phyloP scores from a whole-genome alignment of 2,888 invertebrate species.

The Hirtodrosophila cameraria region DNA sequence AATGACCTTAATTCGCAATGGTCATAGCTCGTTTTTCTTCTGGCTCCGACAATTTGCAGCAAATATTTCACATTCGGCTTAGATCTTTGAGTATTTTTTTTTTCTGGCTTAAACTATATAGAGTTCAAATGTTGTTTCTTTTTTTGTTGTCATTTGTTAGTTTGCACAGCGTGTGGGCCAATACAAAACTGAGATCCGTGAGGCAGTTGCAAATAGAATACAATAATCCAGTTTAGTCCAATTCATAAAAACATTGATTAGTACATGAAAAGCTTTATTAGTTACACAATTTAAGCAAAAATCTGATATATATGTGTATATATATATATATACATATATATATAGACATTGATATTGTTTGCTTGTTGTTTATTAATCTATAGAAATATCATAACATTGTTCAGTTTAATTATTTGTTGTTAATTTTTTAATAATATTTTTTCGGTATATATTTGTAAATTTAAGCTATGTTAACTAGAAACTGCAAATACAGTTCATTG shows the following conservation, averaged over 20 bases:
- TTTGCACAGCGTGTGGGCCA: constrained; percentile 40
- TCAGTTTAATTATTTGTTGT: too few species aligned
- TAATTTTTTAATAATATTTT: constrained; percentile 48
- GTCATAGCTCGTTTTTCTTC: constrained; percentile 69
- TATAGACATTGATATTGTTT: too few species aligned
- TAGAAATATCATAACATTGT: too few species aligned
- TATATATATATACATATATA: too few species aligned
- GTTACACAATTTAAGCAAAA: constrained; percentile 26
- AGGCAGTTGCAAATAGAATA: neutral
- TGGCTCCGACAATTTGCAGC: constrained; percentile 69
- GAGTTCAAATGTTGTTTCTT: constrained; percentile 38
- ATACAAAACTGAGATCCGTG: constrained; percentile 3
- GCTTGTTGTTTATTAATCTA: too few species aligned
- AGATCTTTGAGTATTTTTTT: constrained; percentile 20
- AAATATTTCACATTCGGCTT: constrained; percentile 60
- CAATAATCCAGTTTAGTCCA: neutral
- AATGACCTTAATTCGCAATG: constrained; percentile 76
- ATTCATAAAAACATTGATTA: constrained; percentile 22
- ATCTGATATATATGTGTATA: too few species aligned
- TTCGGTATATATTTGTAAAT: constrained; percentile 58
- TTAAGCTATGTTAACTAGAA: constrained; percentile 78
- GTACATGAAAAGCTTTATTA: constrained; percentile 71
- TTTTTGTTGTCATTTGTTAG: constrained; percentile 51
- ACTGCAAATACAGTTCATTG: constrained; percentile 46
- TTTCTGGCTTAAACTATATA: neutral